These are phyloP conservation scores for Tachina grossa DNA, from an alignment of 2,888 invertebrate species.

Conservation along the genomic window DNA sequence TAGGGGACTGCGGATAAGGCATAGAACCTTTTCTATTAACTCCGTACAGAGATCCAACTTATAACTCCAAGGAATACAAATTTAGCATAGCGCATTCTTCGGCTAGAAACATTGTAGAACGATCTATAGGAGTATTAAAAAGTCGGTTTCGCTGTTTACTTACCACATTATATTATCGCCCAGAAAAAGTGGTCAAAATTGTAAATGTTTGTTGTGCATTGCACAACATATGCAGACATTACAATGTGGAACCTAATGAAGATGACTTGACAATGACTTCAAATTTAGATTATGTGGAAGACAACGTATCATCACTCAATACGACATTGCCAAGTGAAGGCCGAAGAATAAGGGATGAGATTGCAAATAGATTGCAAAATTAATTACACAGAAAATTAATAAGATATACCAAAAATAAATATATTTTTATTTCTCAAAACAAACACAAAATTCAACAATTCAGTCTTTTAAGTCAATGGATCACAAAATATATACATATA, in stretches of 20 bases:
- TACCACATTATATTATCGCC: background rate
- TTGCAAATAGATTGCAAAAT: background rate
- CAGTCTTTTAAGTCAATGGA: background rate
- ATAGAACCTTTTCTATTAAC: constrained; percentile 23
- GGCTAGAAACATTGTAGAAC: constrained; percentile 85
- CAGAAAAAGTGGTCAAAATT: constrained; percentile 14
- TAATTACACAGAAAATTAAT: constrained; percentile 8
- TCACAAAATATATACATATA: background rate
- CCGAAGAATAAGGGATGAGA: background rate
- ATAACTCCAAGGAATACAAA: constrained; percentile 33
- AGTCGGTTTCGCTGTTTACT: constrained; percentile 2
- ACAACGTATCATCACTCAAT: background rate
- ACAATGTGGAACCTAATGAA: background rate
- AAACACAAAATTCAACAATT: background rate
- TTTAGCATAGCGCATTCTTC: constrained; percentile 30
- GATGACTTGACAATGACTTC: background rate
- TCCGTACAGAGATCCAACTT: constrained; percentile 27
- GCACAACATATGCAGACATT: constrained; percentile 1
- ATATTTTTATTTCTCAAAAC: constrained; percentile 3
- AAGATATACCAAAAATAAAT: background rate
- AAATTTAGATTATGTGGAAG: background rate
- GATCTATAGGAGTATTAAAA: constrained; percentile 86
- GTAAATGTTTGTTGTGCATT: constrained; percentile 10
- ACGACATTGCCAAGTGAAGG: background rate
- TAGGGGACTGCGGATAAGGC: background rate